These are phyloP conservation scores for Pogona vitticeps DNA, from an alignment of 2,113 vertebrate genomes.

Conservation along the genomic window DNA sequence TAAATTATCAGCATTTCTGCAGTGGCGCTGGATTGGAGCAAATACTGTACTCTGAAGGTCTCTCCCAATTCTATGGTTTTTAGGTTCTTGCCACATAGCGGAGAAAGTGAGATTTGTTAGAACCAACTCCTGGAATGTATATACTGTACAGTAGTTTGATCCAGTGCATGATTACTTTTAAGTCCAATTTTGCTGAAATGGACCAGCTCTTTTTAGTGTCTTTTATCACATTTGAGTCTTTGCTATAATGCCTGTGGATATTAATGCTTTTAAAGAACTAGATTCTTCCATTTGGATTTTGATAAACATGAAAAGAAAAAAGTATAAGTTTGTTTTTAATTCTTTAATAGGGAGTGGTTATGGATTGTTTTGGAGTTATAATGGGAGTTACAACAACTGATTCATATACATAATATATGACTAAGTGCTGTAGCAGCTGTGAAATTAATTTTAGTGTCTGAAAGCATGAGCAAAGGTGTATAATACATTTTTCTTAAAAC, in stretches of 20 bases:
- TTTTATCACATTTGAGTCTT: too few species aligned
- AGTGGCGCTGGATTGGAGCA: too few species aligned
- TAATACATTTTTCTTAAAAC: neutral
- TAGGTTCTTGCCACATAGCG: too few species aligned
- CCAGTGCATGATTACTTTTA: neutral
- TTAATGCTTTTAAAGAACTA: too few species aligned
- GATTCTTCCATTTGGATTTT: neutral
- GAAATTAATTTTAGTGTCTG: neutral
- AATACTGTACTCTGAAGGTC: too few species aligned
- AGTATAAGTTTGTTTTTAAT: neutral
- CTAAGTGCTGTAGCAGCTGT: neutral
- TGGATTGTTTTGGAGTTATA: neutral
- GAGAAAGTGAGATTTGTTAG: too few species aligned
- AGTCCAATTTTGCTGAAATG: neutral
- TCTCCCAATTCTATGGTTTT: too few species aligned
- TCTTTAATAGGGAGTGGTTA: neutral
- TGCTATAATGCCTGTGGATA: too few species aligned
- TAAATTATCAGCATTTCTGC: too few species aligned
- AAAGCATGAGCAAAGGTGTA: neutral
- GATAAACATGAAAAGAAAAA: neutral
- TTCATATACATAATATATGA: neutral
- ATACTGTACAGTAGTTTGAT: too few species aligned
- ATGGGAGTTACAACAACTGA: neutral
- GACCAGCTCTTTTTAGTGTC: too few species aligned
- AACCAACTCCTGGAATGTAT: too few species aligned